Evolutionary conservation across 2,888 invertebrate species (phyloP), one percentile per base, ranked within the genome.

Genomic region (Clanis bilineata): DNA sequence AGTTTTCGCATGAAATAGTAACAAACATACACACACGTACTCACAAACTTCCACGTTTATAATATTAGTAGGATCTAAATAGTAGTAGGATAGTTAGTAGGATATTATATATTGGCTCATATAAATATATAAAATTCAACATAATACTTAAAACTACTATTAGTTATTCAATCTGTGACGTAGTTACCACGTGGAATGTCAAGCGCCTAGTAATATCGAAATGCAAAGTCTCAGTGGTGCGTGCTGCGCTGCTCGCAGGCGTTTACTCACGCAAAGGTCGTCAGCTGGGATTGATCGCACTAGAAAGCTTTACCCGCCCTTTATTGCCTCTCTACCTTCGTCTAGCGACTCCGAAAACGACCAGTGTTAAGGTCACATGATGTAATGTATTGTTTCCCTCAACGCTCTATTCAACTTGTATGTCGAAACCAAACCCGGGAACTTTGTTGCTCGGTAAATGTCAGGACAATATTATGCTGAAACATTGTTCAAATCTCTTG

Each of bases 231-330:
- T 71, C 64, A 56, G 44, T 62, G 66, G 68, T 61, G 62, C 67
- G 55, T 74, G 89, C 86, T 89, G 88, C 90, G 89, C 70, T 67
- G 64, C 71, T 71, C 72, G 71, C 82, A 89, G 87, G 90, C 89
- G 86, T 82, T 76, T 68, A 57, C 64, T 65, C 83, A 89, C 90
- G 91, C 88, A 80, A 90, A 89, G 90, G 89, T 84, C 88, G 80
- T 79, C 79, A 82, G 81, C 83, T 79, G 78, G 81, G 79, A 88
- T 88, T 86, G 86, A 86, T 85, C 77, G 80, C 79, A 68, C 75
- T 73, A 74, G 74, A 73, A 74, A 74, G 79, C 72, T 83, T 79
- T 73, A 71, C 82, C 82, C 74, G 72, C 75, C 74, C 78, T 84
- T 88, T 86, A 88, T 86, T 83, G 77, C 84, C 80, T 73, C 80